A percentile compares a stretch with the other conserved stretches of the same genome.
Evolutionary conservation across 2,797 vertebrate species (phyloP).

Genomic region (Hydrolagus colliei): DNA sequence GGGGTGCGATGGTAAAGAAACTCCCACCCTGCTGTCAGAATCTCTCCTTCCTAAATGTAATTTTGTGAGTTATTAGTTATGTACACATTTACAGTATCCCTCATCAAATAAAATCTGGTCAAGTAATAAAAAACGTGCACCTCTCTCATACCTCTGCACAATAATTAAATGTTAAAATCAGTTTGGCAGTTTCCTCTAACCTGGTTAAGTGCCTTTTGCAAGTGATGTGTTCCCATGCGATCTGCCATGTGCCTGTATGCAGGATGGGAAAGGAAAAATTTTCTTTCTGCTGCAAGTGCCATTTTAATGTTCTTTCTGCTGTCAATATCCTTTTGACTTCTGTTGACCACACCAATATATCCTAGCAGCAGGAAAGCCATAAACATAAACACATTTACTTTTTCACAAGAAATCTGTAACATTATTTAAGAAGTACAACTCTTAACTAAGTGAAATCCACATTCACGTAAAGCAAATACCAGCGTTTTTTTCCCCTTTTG

Average conservation of each 20-base stretch:
- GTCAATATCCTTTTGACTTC: conserved; percentile 77
- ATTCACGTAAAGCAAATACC: neutral
- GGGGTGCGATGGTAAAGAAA: no score
- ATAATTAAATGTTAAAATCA: neutral
- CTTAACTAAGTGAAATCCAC: neutral
- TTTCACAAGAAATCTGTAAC: neutral
- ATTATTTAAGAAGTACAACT: neutral
- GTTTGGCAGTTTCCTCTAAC: conserved; percentile 47
- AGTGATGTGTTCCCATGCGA: conserved; percentile 67
- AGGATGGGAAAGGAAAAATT: conserved; percentile 69
- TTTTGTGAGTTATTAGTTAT: no score
- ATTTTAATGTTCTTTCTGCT: conserved; percentile 72
- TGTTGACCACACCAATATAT: conserved; percentile 75
- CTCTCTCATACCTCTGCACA: no score
- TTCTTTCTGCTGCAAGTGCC: conserved; percentile 64
- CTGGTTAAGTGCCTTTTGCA: conserved; percentile 75
- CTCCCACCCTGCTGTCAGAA: no score
- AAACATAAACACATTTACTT: neutral
- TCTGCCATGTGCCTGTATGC: conserved; percentile 72
- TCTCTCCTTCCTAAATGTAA: no score
- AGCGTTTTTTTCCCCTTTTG: no score
- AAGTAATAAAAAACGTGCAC: no score
- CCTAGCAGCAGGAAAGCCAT: conserved; percentile 51
- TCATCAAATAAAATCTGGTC: no score
- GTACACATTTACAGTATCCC: no score